Percentiles rank a stretch among this genome's conserved stretches.
Conservation (phyloP, 2,888 invertebrate species). For the Acanthosepion lycidas region DNA sequence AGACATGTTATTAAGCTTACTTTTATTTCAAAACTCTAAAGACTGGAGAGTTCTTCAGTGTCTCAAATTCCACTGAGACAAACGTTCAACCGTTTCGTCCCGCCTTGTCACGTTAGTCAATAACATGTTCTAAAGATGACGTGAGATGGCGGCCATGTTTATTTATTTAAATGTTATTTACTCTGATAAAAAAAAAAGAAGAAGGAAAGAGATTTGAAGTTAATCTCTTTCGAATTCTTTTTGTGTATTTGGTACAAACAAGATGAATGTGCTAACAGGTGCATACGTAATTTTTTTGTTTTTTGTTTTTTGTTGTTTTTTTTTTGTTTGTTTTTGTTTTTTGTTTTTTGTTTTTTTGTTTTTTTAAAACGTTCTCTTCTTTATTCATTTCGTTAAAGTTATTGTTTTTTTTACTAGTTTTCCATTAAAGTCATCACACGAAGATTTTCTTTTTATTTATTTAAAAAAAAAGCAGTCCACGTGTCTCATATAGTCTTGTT, state of each 20-base stretch:
- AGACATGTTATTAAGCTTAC: neutral
- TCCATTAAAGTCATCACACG: no score
- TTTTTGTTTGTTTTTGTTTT: neutral
- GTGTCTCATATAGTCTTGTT: no score
- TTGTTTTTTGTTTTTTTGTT: neutral
- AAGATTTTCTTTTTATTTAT: no score
- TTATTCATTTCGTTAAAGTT: neutral
- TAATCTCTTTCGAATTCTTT: neutral
- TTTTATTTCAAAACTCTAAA: neutral
- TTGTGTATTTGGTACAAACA: neutral
- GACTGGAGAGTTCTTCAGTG: neutral
- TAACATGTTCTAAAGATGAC: neutral
- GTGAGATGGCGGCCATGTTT: neutral
- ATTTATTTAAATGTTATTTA: neutral
- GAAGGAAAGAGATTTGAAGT: neutral
- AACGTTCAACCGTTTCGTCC: neutral
- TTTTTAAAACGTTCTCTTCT: neutral
- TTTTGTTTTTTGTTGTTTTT: neutral
- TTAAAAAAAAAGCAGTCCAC: no score
- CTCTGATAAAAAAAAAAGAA: neutral
- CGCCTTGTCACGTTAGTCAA: neutral
- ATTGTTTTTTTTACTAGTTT: no score
- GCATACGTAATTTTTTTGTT: neutral
- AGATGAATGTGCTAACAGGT: neutral
- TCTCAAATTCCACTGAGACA: neutral